phyloP scores from a whole-genome alignment of 2,113 vertebrate genomes.

The Pagrus major region DNA sequence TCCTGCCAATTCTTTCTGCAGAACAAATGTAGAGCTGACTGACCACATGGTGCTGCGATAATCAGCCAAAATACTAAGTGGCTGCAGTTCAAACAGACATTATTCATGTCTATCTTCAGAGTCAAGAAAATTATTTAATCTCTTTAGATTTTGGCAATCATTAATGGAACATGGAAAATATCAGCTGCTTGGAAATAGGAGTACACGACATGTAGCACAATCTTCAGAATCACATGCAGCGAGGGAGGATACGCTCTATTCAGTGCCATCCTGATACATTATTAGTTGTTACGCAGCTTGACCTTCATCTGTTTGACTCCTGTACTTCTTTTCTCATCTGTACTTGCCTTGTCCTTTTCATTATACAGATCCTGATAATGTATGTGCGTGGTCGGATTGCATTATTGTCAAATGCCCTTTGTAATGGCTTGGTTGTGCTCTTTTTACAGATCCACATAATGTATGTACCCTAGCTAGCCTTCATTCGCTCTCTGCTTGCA shows the following conservation, averaged over 20 bases:
- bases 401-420: conserved; percentile 56
- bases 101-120: conserved; percentile 11
- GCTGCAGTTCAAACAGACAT: conserved; percentile 10
- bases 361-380: conserved; percentile 56
- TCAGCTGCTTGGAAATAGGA: neutral
- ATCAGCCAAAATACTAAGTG: conserved; percentile 37
- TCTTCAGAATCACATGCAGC: conserved; percentile 3
- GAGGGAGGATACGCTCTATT: neutral
- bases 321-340: neutral
- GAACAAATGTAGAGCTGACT: conserved; percentile 24
- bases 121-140: neutral
- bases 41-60: conserved; percentile 30
- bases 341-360: conserved; percentile 12
- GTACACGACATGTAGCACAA: neutral
- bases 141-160: neutral
- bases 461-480: conserved; percentile 23
- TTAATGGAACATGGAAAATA: conserved; percentile 24
- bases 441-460: conserved; percentile 51
- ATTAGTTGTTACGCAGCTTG: conserved; percentile 34
- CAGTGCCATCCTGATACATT: conserved; percentile 23
- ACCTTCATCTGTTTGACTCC: conserved; percentile 49
- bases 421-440: conserved; percentile 28
- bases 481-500: conserved; percentile 29
- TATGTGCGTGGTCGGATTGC: conserved; percentile 38
- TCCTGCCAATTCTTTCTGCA: conserved; percentile 42